Percentiles rank a stretch among this genome's conserved stretches.
phyloP scores from a whole-genome alignment of 2,888 invertebrate species.

The Pandemis cinnamomeana region DNA sequence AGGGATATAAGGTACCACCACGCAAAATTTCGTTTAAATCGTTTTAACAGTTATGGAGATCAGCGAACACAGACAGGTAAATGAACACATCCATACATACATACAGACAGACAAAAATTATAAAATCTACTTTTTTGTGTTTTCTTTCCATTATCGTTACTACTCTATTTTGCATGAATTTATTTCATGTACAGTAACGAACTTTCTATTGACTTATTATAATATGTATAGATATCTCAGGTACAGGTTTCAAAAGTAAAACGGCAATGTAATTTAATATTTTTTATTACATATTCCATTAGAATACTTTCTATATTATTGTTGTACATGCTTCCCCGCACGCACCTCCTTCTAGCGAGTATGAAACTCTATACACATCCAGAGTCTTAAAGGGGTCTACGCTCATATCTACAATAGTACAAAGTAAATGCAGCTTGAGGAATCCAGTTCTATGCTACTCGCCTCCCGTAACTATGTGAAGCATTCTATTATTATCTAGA shows the following conservation, averaged over 20 bases:
- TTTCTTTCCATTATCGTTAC: no score
- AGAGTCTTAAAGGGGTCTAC: conserved; percentile 64
- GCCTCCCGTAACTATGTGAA: conserved; percentile 56
- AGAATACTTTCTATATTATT: conserved; percentile 82
- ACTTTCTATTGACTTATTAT: no score
- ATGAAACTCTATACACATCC: conserved; percentile 55
- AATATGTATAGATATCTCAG: neutral
- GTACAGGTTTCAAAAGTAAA: conserved; percentile 36
- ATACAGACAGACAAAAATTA: no score
- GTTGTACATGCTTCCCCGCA: conserved; percentile 74
- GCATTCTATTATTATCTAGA: conserved; percentile 56
- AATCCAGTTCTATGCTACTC: conserved; percentile 69
- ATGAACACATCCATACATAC: no score
- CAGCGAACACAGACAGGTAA: no score
- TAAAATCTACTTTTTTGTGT: no score
- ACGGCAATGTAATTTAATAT: conserved; percentile 61
- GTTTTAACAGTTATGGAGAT: no score
- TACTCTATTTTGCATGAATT: no score
- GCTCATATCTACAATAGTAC: conserved; percentile 73
- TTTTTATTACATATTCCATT: conserved; percentile 84
- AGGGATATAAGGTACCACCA: no score
- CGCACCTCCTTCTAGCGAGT: conserved; percentile 57
- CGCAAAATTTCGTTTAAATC: no score
- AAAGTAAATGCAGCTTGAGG: conserved; percentile 76
- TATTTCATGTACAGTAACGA: no score